Percentiles rank a stretch among this genome's conserved stretches.
Evolutionary conservation across 2,113 vertebrate genomes (phyloP).

Genomic region (Oreochromis niloticus): DNA sequence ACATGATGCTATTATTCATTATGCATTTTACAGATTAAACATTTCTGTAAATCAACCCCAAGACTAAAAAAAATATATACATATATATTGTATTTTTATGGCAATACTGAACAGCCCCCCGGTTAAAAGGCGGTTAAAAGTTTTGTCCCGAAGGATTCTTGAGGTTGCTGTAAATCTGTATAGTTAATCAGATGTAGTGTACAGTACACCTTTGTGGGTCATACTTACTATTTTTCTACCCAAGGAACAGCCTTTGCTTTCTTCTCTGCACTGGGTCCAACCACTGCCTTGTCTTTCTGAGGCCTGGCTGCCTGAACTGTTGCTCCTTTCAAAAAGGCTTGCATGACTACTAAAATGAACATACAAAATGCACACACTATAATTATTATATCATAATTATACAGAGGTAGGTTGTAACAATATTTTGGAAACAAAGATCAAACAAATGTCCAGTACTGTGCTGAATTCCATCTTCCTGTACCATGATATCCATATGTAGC

Average conservation of each 20-base stretch:
- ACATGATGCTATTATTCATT: not conserved
- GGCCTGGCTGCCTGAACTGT: conserved; percentile 70
- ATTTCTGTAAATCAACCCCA: not conserved
- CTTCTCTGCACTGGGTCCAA: conserved; percentile 81
- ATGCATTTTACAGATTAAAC: not conserved
- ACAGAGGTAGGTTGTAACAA: not conserved
- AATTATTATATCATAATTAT: not conserved
- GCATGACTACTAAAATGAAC: conserved; percentile 69
- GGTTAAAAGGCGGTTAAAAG: not conserved
- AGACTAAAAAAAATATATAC: not conserved
- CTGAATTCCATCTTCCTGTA: not conserved
- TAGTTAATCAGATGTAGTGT: not conserved
- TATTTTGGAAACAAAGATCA: not conserved
- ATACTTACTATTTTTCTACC: conserved; percentile 97
- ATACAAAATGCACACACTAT: not conserved
- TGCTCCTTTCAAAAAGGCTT: conserved; percentile 88
- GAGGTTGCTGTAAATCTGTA: not conserved
- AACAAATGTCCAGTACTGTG: not conserved
- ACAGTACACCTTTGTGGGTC: not conserved
- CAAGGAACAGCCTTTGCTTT: conserved; percentile 82
- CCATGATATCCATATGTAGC: not conserved
- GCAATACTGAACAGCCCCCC: not conserved
- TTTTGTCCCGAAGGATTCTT: not conserved
- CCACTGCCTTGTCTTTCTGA: conserved; percentile 76
- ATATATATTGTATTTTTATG: not conserved